Conservation (phyloP, 2,888 invertebrate genomes). For the Raillietiella orientalis region DNA sequence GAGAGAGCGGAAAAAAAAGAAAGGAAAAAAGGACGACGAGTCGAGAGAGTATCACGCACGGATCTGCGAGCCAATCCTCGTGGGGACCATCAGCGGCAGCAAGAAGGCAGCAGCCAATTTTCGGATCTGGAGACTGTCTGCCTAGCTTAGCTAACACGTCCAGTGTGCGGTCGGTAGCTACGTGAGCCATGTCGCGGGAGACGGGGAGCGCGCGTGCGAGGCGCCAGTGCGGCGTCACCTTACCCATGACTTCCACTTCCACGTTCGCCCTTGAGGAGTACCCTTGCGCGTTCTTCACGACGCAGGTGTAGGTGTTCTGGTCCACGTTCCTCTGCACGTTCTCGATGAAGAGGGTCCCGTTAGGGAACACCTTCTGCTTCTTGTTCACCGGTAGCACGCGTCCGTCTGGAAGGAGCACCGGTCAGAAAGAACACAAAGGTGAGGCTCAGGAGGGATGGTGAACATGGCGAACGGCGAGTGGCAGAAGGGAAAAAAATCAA, state of each 20-base stretch:
- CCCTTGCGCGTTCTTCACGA: conserved; percentile 64
- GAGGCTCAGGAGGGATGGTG: neutral
- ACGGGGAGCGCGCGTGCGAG: too few relatives aligned
- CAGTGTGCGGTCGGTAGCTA: too few relatives aligned
- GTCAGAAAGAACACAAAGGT: neutral
- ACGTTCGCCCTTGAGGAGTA: conserved; percentile 57
- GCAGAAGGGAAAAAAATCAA: conserved; percentile 1
- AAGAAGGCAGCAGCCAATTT: too few relatives aligned
- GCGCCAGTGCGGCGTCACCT: conserved; percentile 17
- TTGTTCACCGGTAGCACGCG: conserved; percentile 68
- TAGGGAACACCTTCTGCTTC: conserved; percentile 70
- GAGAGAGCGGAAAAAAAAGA: too few relatives aligned
- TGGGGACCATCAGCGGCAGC: too few relatives aligned
- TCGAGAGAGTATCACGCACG: too few relatives aligned
- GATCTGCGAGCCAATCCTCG: too few relatives aligned
- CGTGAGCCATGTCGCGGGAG: too few relatives aligned
- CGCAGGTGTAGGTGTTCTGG: conserved; percentile 76
- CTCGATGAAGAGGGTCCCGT: conserved; percentile 71
- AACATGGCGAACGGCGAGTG: neutral
- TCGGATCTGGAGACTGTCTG: too few relatives aligned
- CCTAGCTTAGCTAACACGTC: too few relatives aligned
- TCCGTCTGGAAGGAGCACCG: conserved; percentile 20
- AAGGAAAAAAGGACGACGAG: too few relatives aligned
- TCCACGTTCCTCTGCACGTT: conserved; percentile 72
- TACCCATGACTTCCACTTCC: conserved; percentile 88